These are phyloP conservation scores for Sebastes vulpes DNA, from an alignment of 2,797 vertebrate genomes.

Conservation along the genomic window DNA sequence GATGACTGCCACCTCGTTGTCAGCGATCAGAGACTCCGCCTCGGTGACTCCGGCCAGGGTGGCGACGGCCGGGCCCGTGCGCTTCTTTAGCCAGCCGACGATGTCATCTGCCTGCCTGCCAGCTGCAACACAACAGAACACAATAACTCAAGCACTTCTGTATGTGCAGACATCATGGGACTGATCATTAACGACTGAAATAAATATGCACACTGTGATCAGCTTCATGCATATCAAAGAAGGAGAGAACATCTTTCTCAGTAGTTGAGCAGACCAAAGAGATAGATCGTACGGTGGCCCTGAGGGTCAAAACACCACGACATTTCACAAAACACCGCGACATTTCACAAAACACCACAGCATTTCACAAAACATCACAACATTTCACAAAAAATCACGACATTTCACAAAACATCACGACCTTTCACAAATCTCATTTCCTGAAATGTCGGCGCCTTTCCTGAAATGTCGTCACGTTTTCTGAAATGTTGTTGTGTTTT, in stretches of 20 bases:
- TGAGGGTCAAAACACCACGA: too few species aligned
- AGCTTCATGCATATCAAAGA: not conserved
- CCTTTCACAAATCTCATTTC: too few species aligned
- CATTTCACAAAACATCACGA: too few species aligned
- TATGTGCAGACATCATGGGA: not conserved
- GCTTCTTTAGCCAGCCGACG: conserved; percentile 95
- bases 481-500: too few species aligned
- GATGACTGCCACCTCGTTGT: conserved; percentile 92
- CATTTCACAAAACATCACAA: too few species aligned
- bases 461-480: too few species aligned
- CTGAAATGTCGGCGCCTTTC: too few species aligned
- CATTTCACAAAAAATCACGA: too few species aligned
- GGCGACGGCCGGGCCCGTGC: conserved; percentile 92
- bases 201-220: not conserved
- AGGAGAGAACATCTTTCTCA: not conserved
- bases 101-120: conserved; percentile 96
- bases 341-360: too few species aligned
- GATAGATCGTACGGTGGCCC: not conserved
- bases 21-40: conserved; percentile 89
- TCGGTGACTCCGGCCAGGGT: conserved; percentile 81
- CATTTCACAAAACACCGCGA: too few species aligned
- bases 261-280: not conserved
- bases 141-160: not conserved
- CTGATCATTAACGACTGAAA: not conserved
- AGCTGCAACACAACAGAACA: conserved; percentile 79